Percentiles rank a stretch among this genome's conserved stretches.
phyloP scores from a whole-genome alignment of 2,888 invertebrate species.

The Drosophila mimetica region DNA sequence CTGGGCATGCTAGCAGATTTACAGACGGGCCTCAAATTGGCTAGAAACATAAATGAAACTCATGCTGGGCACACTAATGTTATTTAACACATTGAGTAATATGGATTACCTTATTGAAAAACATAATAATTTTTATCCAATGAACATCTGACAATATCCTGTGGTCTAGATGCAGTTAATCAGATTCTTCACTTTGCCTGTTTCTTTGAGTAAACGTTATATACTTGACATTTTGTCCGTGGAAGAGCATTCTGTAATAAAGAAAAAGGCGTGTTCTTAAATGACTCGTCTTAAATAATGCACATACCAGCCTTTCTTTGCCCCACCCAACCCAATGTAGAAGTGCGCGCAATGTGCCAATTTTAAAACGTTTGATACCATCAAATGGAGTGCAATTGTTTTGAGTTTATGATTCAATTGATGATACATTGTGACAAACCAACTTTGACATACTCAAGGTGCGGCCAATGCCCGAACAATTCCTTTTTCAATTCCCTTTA shows the following conservation, averaged over 20 bases:
- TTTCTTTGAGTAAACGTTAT: background rate
- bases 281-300: constrained; percentile 11
- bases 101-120: too few species aligned
- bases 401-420: constrained; percentile 34
- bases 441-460: constrained; percentile 19
- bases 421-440: constrained; percentile 33
- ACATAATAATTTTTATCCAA: background rate
- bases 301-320: constrained; percentile 9
- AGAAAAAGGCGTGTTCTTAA: constrained; percentile 24
- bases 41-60: background rate
- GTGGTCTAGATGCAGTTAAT: background rate
- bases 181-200: too few species aligned
- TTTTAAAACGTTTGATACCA: constrained; percentile 24
- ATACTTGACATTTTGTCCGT: constrained; percentile 9
- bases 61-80: background rate
- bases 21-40: background rate
- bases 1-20: constrained; percentile 18
- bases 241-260: background rate
- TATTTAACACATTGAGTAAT: background rate
- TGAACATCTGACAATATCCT: background rate
- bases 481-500: constrained; percentile 23
- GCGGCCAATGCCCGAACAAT: constrained; percentile 20
- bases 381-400: constrained; percentile 39
- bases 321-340: constrained; percentile 13
- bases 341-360: constrained; percentile 22